A percentile compares a stretch with the other conserved stretches of the same genome.
These are phyloP conservation scores for Mayetiola destructor DNA, from an alignment of 2,888 invertebrate species.

Conservation along the genomic window DNA sequence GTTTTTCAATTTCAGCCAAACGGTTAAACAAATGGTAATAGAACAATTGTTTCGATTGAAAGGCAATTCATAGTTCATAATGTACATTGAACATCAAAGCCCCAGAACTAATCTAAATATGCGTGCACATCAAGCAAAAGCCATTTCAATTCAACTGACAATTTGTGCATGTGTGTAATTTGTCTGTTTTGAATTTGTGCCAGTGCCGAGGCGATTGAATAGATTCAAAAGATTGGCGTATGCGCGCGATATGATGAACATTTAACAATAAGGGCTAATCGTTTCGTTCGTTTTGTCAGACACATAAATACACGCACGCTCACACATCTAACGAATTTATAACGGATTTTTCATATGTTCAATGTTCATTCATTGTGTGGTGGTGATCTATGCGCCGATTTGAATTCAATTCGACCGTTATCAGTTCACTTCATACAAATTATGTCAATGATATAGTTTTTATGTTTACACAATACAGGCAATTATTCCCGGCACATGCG, in stretches of 20 bases:
- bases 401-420: not conserved
- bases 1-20: too few species aligned
- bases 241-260: not conserved
- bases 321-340: not conserved
- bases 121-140: too few species aligned
- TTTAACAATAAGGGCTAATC: not conserved
- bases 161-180: not conserved
- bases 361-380: not conserved
- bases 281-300: too few species aligned
- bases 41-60: too few species aligned
- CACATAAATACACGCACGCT: not conserved
- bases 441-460: not conserved
- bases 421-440: not conserved
- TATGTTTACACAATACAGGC: too few species aligned
- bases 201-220: too few species aligned
- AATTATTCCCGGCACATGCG: too few species aligned
- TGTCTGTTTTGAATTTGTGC: constrained; percentile 5
- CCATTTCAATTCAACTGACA: not conserved
- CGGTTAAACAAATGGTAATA: too few species aligned
- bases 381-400: not conserved
- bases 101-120: too few species aligned
- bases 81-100: too few species aligned
- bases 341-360: constrained; percentile 4
- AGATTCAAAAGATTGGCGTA: too few species aligned
- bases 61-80: too few species aligned